phyloP scores from a whole-genome alignment of 2,113 vertebrate genomes.

The Merops nubicus region DNA sequence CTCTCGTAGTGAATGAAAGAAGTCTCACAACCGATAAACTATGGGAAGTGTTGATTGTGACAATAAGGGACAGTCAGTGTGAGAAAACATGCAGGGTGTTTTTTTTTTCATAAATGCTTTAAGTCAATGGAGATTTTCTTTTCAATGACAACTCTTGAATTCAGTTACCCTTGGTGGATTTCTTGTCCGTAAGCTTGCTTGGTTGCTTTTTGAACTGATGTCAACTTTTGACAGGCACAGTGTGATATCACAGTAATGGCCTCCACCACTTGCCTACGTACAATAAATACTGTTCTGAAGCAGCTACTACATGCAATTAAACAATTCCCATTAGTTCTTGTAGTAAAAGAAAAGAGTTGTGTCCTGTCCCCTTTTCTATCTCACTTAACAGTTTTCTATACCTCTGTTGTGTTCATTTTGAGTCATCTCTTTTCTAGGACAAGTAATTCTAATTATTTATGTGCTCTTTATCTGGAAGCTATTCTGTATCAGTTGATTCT shows the following conservation, averaged over 20 bases:
- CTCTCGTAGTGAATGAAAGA: neutral
- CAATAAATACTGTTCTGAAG: accelerated
- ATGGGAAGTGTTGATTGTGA: neutral
- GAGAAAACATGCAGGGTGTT: neutral
- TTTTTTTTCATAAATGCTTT: neutral
- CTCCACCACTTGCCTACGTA: neutral
- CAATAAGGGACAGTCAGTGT: neutral
- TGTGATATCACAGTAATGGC: neutral
- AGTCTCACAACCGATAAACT: neutral
- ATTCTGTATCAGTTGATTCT: neutral
- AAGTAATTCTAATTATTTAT: neutral
- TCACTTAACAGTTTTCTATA: neutral
- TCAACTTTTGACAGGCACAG: neutral
- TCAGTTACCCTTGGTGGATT: neutral
- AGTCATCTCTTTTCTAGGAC: neutral
- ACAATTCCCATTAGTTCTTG: neutral
- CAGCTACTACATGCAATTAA: neutral
- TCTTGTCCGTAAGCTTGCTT: neutral
- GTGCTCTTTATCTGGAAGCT: neutral
- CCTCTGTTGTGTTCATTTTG: accelerated
- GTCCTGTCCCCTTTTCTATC: neutral
- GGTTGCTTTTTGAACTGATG: neutral
- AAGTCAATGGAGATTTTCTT: neutral
- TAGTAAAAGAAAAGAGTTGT: neutral
- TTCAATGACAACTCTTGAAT: neutral